phyloP scores from a whole-genome alignment of 2,888 invertebrate genomes.

The Acleris cristana region DNA sequence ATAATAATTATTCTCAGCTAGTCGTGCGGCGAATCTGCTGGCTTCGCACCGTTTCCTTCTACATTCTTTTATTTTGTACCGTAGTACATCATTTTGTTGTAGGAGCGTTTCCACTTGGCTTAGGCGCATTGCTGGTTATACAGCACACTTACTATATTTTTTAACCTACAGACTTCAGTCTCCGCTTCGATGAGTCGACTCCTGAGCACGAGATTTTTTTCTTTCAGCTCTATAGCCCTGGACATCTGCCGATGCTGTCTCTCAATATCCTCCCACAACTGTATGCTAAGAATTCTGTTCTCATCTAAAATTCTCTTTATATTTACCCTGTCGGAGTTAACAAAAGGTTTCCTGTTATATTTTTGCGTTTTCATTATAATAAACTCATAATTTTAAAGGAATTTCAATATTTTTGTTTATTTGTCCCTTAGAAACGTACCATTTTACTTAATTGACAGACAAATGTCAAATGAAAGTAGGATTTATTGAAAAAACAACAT shows the following conservation, averaged over 20 bases:
- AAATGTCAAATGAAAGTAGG: background rate
- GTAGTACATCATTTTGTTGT: constrained; percentile 57
- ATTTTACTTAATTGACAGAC: background rate
- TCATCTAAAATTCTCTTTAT: constrained; percentile 50
- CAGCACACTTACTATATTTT: constrained; percentile 41
- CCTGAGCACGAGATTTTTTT: constrained; percentile 56
- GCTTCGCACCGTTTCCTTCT: constrained; percentile 62
- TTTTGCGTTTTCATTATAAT: constrained; percentile 49
- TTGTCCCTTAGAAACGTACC: background rate
- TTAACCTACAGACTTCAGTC: constrained; percentile 49
- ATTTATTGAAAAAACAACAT: background rate
- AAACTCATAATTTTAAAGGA: constrained; percentile 20
- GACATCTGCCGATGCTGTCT: constrained; percentile 75
- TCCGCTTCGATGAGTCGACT: constrained; percentile 54
- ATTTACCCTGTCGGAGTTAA: constrained; percentile 32
- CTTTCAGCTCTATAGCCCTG: constrained; percentile 69
- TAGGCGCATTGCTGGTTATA: constrained; percentile 29
- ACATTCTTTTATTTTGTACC: constrained; percentile 52
- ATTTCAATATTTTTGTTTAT: constrained; percentile 3
- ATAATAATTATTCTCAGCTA: constrained; percentile 66
- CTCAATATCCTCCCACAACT: constrained; percentile 58
- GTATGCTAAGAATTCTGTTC: constrained; percentile 52
- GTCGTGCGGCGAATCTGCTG: constrained; percentile 51
- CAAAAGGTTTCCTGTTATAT: constrained; percentile 37
- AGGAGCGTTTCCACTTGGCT: constrained; percentile 49